Conservation (phyloP, 2,797 vertebrate species). For the Malacoraja senta region DNA sequence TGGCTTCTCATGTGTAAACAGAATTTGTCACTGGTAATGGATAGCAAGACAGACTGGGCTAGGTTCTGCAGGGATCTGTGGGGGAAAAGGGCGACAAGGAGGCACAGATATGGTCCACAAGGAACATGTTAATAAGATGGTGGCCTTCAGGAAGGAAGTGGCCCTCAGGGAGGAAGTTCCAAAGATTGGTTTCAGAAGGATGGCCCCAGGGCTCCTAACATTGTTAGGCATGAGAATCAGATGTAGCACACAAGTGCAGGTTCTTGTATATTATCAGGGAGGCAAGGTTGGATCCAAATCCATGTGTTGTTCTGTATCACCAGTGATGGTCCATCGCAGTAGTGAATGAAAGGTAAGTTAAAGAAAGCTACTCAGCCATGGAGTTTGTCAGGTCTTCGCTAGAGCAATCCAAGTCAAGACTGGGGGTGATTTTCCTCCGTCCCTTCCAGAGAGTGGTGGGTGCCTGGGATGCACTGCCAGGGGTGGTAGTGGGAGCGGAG, state of each 20-base stretch:
- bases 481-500: too few species aligned
- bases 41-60: neutral
- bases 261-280: neutral
- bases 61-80: neutral
- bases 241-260: neutral
- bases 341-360: neutral
- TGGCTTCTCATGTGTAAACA: neutral
- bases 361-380: neutral
- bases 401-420: neutral
- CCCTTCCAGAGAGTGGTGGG: too few species aligned
- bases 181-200: neutral
- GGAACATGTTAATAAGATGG: neutral
- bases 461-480: too few species aligned
- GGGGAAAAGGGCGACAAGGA: neutral
- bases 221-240: neutral
- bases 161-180: neutral
- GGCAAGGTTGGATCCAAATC: neutral
- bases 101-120: neutral
- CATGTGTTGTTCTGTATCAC: neutral
- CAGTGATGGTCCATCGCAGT: neutral
- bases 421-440: too few species aligned
- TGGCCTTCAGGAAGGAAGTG: neutral
- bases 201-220: neutral
- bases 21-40: neutral
- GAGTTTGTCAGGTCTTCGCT: neutral